phyloP scores from a whole-genome alignment of 2,888 invertebrate genomes.

The Ormyrus thymus region DNA sequence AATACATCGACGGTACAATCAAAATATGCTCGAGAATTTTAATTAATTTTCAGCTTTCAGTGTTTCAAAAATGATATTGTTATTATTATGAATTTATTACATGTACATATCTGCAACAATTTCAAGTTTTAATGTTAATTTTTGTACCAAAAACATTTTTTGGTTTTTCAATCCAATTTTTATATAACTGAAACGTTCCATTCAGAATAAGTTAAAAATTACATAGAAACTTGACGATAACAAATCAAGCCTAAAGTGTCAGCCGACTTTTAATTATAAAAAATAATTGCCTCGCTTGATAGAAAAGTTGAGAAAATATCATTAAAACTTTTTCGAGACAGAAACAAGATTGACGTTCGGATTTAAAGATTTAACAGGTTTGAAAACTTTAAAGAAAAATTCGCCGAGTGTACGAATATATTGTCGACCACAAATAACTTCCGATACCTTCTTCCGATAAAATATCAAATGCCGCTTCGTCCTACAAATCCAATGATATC shows the following conservation, averaged over 20 bases:
- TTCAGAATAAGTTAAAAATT: not conserved
- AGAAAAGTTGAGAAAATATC: conserved; percentile 18
- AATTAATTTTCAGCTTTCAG: too few species aligned
- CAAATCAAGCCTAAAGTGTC: conserved; percentile 2
- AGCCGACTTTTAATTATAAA: conserved; percentile 22
- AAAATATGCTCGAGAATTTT: too few species aligned
- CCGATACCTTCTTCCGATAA: not conserved
- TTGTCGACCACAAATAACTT: conserved; percentile 28
- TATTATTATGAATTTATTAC: too few species aligned
- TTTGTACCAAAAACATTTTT: too few species aligned
- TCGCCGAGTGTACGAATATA: conserved; percentile 19
- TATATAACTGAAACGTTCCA: too few species aligned
- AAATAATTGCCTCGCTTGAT: conserved; percentile 16
- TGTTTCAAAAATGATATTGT: too few species aligned
- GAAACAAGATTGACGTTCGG: conserved; percentile 37
- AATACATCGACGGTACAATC: too few species aligned
- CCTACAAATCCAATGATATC: too few species aligned
- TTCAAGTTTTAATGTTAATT: too few species aligned
- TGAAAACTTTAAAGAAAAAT: conserved; percentile 14
- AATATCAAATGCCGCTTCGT: not conserved
- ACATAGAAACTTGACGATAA: not conserved
- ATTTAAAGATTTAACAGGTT: conserved; percentile 40
- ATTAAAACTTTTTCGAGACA: conserved; percentile 39
- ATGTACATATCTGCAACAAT: too few species aligned
- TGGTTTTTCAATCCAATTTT: too few species aligned